Percentiles rank a stretch among this genome's conserved stretches.
phyloP scores from a whole-genome alignment of 1,140 invertebrate species.

The Muscidifurax raptorellus region DNA sequence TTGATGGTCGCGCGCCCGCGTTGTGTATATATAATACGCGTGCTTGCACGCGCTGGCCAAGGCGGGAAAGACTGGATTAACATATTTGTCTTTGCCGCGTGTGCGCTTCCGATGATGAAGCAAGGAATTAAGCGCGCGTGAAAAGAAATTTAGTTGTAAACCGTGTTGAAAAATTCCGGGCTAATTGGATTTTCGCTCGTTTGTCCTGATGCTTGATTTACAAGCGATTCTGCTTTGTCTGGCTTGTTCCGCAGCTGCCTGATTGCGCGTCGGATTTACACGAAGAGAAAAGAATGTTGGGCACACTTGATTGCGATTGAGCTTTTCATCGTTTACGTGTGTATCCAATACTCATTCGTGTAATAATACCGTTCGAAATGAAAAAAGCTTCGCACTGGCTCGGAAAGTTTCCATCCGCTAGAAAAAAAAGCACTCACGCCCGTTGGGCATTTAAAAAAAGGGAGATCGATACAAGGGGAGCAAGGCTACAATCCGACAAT shows the following conservation, averaged over 20 bases:
- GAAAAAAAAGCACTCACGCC: neutral
- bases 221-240: neutral
- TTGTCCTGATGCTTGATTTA: neutral
- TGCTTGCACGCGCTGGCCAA: neutral
- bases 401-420: too few relatives aligned
- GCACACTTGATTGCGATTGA: too few relatives aligned
- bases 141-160: neutral
- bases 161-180: neutral
- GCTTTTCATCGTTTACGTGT: too few relatives aligned
- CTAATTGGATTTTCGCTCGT: too few relatives aligned
- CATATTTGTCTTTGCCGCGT: constrained; percentile 34
- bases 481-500: neutral
- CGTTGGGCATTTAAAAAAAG: neutral
- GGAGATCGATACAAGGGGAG: neutral
- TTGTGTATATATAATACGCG: too few relatives aligned
- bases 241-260: too few relatives aligned
- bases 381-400: too few relatives aligned
- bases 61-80: constrained; percentile 19
- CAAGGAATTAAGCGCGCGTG: neutral
- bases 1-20: neutral
- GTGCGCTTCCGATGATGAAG: constrained; percentile 25
- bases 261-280: neutral
- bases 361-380: too few relatives aligned
- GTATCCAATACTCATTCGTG: too few relatives aligned
- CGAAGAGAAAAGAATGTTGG: too few relatives aligned